Percentiles rank a stretch among this genome's conserved stretches.
phyloP scores from a whole-genome alignment of 2,113 vertebrate genomes.

The Ophiodon elongatus region DNA sequence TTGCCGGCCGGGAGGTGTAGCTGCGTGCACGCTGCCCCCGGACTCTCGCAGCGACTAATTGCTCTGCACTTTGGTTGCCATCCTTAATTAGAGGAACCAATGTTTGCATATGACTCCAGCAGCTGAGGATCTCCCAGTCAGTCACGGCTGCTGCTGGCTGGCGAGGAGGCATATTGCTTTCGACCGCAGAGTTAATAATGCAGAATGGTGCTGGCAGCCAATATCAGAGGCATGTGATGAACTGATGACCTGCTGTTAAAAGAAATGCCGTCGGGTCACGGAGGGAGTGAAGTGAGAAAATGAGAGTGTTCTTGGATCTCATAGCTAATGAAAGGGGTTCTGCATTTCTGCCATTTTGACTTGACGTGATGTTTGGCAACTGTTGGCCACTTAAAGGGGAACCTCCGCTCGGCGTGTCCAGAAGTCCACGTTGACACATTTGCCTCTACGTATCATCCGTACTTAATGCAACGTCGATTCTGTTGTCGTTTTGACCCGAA shows the following conservation, averaged over 20 bases:
- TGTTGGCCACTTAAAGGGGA: not conserved
- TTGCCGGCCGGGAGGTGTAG: conserved; percentile 24
- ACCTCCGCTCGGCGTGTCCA: not conserved
- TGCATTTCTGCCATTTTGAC: not conserved
- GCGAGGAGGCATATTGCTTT: conserved; percentile 40
- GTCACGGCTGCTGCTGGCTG: conserved; percentile 6
- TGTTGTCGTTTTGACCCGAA: too few species aligned
- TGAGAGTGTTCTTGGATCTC: not conserved
- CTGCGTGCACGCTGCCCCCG: not conserved
- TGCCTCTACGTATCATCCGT: too few species aligned
- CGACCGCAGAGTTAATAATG: conserved; percentile 57
- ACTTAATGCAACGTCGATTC: too few species aligned
- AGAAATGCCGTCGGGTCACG: conserved; percentile 26
- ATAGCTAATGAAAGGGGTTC: not conserved
- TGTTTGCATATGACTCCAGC: conserved; percentile 50
- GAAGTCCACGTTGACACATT: too few species aligned
- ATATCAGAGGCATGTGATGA: conserved; percentile 55
- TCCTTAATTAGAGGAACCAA: conserved; percentile 45
- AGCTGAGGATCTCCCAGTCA: conserved; percentile 30
- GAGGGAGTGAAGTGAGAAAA: conserved; percentile 16
- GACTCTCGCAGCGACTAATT: conserved; percentile 47
- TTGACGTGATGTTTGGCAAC: conserved; percentile 16
- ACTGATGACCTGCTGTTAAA: conserved; percentile 52
- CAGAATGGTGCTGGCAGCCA: conserved; percentile 33
- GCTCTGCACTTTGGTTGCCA: conserved; percentile 27